phyloP scores from a whole-genome alignment of 2,797 vertebrate genomes.

The Petrocephalus sullivani region DNA sequence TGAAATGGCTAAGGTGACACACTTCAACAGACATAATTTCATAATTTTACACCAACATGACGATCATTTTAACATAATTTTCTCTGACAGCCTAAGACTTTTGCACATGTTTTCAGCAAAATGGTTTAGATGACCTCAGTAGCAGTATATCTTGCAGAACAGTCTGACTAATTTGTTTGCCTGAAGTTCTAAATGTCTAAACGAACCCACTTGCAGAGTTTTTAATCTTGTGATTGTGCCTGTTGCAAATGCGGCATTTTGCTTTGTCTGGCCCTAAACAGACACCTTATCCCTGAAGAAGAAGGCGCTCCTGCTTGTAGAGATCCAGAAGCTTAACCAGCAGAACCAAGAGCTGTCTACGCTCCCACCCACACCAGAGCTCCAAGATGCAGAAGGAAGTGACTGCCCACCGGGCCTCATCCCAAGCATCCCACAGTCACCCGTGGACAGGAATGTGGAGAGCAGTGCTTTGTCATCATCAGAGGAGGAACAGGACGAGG shows the following conservation, averaged over 20 bases:
- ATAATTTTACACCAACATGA: not conserved
- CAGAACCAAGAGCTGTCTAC: conserved; percentile 64
- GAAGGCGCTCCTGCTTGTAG: conserved; percentile 61
- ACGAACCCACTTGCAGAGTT: not conserved
- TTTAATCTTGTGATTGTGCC: not conserved
- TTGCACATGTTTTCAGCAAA: not conserved
- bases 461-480: conserved; percentile 6
- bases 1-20: not conserved
- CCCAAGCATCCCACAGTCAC: conserved; percentile 38
- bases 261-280: conserved; percentile 47
- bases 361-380: conserved; percentile 21
- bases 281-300: conserved; percentile 62
- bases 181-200: not conserved
- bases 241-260: not conserved
- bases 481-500: conserved; percentile 15
- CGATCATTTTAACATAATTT: not conserved
- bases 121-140: not conserved
- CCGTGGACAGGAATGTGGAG: conserved; percentile 16
- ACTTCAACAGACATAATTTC: no score
- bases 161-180: not conserved
- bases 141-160: not conserved
- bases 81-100: not conserved
- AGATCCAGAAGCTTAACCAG: conserved; percentile 74
- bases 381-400: conserved; percentile 36
- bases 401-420: conserved; percentile 37